Percentiles rank a stretch among this genome's conserved stretches.
phyloP scores from a whole-genome alignment of 2,888 invertebrate genomes.

The Catonia carolina region DNA sequence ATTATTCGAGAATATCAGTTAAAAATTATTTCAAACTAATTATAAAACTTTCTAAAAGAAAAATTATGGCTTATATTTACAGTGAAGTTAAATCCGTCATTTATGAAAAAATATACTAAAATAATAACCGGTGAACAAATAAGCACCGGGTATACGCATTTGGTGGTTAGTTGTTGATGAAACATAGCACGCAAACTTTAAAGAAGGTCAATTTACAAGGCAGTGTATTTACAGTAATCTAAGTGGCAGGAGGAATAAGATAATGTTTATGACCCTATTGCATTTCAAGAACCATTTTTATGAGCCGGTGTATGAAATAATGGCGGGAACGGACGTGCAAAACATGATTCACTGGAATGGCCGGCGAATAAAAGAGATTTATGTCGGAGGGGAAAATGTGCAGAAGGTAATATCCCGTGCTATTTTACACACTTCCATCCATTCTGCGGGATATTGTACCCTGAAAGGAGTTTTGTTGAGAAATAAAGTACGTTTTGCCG shows the following conservation, averaged over 20 bases:
- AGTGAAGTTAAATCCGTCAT: no score
- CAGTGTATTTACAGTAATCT: conserved; percentile 2
- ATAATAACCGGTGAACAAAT: not conserved
- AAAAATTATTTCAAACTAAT: no score
- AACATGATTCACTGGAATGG: conserved; percentile 24
- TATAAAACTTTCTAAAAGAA: no score
- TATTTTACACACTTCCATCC: conserved; percentile 11
- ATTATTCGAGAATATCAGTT: no score
- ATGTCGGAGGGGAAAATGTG: conserved; percentile 13
- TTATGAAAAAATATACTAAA: no score
- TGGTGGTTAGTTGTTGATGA: not conserved
- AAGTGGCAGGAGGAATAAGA: conserved; percentile 11
- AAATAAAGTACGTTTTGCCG: conserved; percentile 6
- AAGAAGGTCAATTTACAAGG: not conserved
- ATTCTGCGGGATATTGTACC: conserved; percentile 6
- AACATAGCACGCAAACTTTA: not conserved
- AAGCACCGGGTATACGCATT: not conserved
- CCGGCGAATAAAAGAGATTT: conserved; percentile 23
- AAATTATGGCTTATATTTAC: no score
- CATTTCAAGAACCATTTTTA: conserved; percentile 7
- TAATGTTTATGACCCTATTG: conserved; percentile 10
- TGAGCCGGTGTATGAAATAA: not conserved
- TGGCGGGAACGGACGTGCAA: conserved; percentile 14
- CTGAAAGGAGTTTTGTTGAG: conserved; percentile 9
- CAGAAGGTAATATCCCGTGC: conserved; percentile 7